A percentile compares a stretch with the other conserved stretches of the same genome.
These are phyloP conservation scores for Alethe castanea DNA, from an alignment of 2,113 vertebrate species.

Conservation along the genomic window DNA sequence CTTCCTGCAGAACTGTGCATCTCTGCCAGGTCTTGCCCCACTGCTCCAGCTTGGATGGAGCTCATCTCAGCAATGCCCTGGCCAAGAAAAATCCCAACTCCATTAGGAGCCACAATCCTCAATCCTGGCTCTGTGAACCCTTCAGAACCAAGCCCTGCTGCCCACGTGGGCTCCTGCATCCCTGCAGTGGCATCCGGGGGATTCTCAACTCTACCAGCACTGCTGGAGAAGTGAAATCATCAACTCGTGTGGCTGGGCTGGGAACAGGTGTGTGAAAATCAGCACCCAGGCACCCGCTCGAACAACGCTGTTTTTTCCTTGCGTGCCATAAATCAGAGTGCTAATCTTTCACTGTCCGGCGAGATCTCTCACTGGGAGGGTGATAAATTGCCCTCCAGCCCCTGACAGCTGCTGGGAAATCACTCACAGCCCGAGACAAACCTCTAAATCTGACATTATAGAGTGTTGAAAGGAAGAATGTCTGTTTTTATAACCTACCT, in stretches of 20 bases:
- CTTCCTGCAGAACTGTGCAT: neutral
- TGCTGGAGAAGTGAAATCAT: neutral
- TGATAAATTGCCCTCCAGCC: conserved; percentile 80
- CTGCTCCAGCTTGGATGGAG: fast-evolving
- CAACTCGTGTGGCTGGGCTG: neutral
- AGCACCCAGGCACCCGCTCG: conserved; percentile 48
- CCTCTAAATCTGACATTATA: conserved; percentile 96
- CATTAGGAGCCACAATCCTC: neutral
- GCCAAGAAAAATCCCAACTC: neutral
- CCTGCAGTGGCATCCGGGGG: fast-evolving
- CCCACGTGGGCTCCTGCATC: neutral
- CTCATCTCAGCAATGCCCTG: fast-evolving
- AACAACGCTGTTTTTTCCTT: conserved; percentile 61
- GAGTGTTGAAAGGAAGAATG: conserved; percentile 96
- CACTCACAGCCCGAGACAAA: conserved; percentile 84
- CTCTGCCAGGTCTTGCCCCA: neutral
- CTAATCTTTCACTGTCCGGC: conserved; percentile 78
- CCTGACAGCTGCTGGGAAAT: conserved; percentile 87
- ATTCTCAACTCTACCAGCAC: neutral
- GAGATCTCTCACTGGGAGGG: conserved; percentile 69
- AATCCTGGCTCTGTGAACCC: neutral
- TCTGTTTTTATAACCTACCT: conserved; percentile 98
- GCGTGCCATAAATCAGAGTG: conserved; percentile 78
- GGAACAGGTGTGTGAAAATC: conserved; percentile 78
- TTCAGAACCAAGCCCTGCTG: neutral